Conservation (phyloP, 2,888 invertebrate species). For the Rhingia campestris region DNA sequence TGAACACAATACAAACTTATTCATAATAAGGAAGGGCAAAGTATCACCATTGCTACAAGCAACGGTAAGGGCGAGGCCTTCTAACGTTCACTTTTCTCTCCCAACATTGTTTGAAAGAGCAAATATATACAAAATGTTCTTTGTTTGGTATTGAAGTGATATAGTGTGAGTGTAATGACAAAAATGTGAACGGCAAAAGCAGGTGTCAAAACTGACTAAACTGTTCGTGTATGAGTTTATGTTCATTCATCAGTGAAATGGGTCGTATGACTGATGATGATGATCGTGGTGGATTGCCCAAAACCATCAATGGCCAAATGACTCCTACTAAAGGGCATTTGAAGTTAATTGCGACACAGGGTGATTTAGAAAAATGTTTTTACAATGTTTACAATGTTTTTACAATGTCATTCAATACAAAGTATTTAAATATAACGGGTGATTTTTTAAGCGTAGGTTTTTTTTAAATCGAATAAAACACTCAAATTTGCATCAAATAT, state of each 20-base stretch:
- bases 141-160: background rate
- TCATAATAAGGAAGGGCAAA: constrained; percentile 56
- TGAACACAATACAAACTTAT: constrained; percentile 42
- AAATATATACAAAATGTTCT: constrained; percentile 9
- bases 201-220: constrained; percentile 44
- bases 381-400: no score
- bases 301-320: constrained; percentile 18
- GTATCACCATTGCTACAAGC: constrained; percentile 10
- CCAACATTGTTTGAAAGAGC: background rate
- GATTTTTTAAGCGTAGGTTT: no score
- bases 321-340: constrained; percentile 10
- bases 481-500: no score
- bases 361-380: background rate
- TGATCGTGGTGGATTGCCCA: constrained; percentile 1
- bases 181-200: constrained; percentile 20
- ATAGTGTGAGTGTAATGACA: constrained; percentile 2
- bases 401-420: no score
- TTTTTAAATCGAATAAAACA: no score
- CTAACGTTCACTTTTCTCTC: background rate
- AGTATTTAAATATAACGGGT: no score
- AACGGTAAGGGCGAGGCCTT: constrained; percentile 31
- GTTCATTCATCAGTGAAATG: constrained; percentile 27
- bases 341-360: constrained; percentile 7
- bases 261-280: constrained; percentile 39
- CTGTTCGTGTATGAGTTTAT: constrained; percentile 16